These are phyloP conservation scores for Cartodere bifasciata DNA, from an alignment of 2,888 invertebrate genomes.

Conservation along the genomic window DNA sequence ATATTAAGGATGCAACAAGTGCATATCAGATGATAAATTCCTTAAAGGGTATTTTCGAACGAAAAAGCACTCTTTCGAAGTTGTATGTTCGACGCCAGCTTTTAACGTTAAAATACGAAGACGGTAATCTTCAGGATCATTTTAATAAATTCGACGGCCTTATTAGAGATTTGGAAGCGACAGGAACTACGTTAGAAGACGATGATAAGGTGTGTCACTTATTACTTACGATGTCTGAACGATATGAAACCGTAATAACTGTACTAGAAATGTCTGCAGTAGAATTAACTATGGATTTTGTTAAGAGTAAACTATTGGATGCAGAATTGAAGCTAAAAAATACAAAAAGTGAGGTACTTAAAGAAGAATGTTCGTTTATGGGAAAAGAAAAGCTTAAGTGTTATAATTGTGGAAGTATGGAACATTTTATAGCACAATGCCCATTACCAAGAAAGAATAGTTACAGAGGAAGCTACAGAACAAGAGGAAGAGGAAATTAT, in stretches of 20 bases:
- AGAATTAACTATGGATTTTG: constrained; percentile 17
- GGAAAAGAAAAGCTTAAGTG: too few species aligned
- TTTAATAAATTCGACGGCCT: constrained; percentile 19
- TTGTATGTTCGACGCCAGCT: background rate
- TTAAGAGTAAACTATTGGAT: constrained; percentile 16
- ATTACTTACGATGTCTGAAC: constrained; percentile 15
- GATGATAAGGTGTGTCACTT: constrained; percentile 18
- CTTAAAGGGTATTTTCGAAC: constrained; percentile 17
- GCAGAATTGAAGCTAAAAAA: constrained; percentile 16
- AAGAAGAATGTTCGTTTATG: constrained; percentile 8
- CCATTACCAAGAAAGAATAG: constrained; percentile 4
- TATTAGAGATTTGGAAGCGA: constrained; percentile 16
- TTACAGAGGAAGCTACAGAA: constrained; percentile 1
- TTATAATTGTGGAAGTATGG: constrained; percentile 3
- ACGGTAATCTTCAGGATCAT: constrained; percentile 17
- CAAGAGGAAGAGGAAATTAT: constrained; percentile 1
- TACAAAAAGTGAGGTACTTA: constrained; percentile 6
- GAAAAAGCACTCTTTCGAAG: constrained; percentile 16
- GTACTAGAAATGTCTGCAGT: constrained; percentile 18
- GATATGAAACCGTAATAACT: constrained; percentile 18
- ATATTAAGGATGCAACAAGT: constrained; percentile 16
- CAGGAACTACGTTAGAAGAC: constrained; percentile 18
- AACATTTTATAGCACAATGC: constrained; percentile 6
- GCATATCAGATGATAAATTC: constrained; percentile 16
- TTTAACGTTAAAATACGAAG: constrained; percentile 15